These are phyloP conservation scores for Gephyroberyx darwinii DNA, from an alignment of 2,797 vertebrate genomes.

Conservation along the genomic window DNA sequence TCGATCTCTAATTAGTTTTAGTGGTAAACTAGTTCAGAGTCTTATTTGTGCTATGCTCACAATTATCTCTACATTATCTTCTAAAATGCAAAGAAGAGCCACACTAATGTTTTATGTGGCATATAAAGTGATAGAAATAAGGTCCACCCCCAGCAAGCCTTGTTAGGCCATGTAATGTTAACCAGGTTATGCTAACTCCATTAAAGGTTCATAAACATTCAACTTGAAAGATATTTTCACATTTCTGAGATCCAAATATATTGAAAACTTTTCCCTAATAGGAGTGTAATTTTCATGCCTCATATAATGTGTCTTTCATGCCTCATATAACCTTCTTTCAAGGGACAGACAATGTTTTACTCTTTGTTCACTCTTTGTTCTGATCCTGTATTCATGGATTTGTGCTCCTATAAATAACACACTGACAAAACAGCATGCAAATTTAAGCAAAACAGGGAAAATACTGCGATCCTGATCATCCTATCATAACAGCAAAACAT, in stretches of 20 bases:
- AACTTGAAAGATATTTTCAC: slow-evolving; percentile 1
- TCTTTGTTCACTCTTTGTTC: background rate
- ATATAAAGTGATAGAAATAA: slow-evolving; percentile 18
- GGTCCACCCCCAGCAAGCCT: slow-evolving; percentile 12
- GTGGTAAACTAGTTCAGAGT: background rate
- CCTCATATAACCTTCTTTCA: no score
- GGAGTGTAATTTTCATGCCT: no score
- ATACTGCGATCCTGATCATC: background rate
- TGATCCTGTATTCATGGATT: slow-evolving; percentile 40
- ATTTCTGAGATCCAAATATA: slow-evolving; percentile 18
- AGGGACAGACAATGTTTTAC: no score
- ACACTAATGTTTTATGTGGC: background rate
- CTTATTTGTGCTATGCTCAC: background rate
- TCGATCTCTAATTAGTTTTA: slow-evolving; percentile 17
- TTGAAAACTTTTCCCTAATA: slow-evolving; percentile 1
- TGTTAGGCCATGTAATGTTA: slow-evolving; percentile 1
- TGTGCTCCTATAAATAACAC: slow-evolving; percentile 38
- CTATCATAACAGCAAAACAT: background rate
- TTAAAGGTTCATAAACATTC: slow-evolving; percentile 30
- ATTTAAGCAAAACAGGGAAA: slow-evolving; percentile 23
- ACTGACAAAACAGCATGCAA: slow-evolving; percentile 6
- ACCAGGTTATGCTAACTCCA: slow-evolving; percentile 1
- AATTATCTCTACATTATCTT: slow-evolving; percentile 1
- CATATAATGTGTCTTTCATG: no score
- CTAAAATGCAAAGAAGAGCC: background rate